Base-by-base conservation (phyloP, 2,797 vertebrate species). In the Enteromius thamalakanensis region DNA sequence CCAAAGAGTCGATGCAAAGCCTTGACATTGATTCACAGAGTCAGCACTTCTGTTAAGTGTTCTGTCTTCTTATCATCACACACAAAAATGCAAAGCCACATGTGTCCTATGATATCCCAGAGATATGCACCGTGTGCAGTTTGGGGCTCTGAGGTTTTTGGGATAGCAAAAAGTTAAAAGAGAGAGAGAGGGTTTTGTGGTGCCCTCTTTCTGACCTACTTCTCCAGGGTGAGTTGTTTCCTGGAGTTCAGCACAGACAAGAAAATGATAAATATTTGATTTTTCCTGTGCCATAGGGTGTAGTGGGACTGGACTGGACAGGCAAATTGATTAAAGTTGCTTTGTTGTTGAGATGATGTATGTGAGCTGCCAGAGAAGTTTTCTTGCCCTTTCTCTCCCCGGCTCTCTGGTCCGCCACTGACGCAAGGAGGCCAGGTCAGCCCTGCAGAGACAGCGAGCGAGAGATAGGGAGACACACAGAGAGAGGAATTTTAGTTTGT, bases 271-370 rank as follows among this genome's bases (percentile, higher is more conserved):
- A 89, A 85, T 85, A 87, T 87, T 88, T 83, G 79, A 83, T 83
- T 87, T 86, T 86, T 86, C 68, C 34, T 53, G 42, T 82, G 83
- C 84, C 85, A 78, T 55, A 80, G 82, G 85, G 86, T 82, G 84
- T 87, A 81, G 76, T 86, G 86, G 86, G 87, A 87, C 79, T 70
- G 87, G 84, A 86, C 76, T 40, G 80, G 84, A 86, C 87, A 88
- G 80, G 84, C 83, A 86, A 85, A 89, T 88, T 89, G 88, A 91
- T 92, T 91, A 89, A 76, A 89, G 81, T 86, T 82, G 82, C 76
- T 83, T 74, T 87, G 86, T 85, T 91, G 88, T 85, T 86, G 85
- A 82, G 81, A 85, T 92, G 89, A 92, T 92, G 90, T 90, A 91
- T 92, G 89, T 84, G 84, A 53, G 88, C 88, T 89, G 87, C 89